Evolutionary conservation across 1,140 invertebrate genomes (phyloP), one percentile per base, ranked within the genome.

Genomic region (Arctopsyche grandis): DNA sequence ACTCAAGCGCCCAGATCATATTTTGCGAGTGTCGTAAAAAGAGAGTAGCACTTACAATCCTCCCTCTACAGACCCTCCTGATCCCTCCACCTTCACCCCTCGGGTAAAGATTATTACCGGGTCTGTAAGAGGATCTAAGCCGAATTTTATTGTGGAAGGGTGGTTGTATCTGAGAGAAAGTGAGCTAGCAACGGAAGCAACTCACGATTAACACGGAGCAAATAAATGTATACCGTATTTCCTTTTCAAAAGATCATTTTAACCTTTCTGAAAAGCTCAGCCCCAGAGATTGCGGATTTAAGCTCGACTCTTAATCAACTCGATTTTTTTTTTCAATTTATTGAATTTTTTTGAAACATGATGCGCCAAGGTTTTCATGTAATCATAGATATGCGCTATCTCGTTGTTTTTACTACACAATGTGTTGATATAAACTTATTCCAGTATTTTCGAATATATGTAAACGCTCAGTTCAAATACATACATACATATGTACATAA

Each of bases 141-240:
- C 56, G 56, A 60, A 60, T 60, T 60, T 19, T 60, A 60, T 60
- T 60, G 56, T 60, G 56, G 21, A 60, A 60, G 56, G 56, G 56
- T 19, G 16, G 56, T 19, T 60, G 56, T 60, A 19, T 5, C 16
- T 16, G 56, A 60, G 56, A 16, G 7, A 21, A 60, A 60, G n/a
- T 60, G 56, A 21, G 7, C 16, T 60, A 9, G 21, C 56, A 60
- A 60, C 16, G 56, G 21, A 60, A n/a, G 56, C 56, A 60, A 60
- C 16, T 21, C 56, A 19, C 16, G 21, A 60, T 60, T 60, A 60
- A 60, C 56, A 60, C 56, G 56, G 56, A 60, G 21, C 56, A 21
- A 16, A 19, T 21, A 60, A 60, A 19, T 19, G n/a, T 19, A 60
- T 21, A 21, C 16, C 21, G 56, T 60, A 60, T 19, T 60, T 19